phyloP scores from a whole-genome alignment of 2,113 vertebrate species.

The Formicarius rufipectus region DNA sequence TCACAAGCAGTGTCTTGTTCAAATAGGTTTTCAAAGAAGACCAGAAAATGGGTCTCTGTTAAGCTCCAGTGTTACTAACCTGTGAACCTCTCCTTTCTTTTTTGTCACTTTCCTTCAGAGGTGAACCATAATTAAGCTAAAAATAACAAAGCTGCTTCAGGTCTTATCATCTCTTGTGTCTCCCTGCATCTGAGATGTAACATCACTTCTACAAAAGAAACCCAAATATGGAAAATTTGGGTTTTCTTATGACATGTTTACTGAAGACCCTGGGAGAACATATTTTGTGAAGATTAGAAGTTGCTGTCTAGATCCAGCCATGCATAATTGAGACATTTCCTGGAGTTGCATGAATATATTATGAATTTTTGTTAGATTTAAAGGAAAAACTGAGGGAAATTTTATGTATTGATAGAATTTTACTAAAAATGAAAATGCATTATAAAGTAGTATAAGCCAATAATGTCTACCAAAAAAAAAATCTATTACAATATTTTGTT shows the following conservation, averaged over 20 bases:
- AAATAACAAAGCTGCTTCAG: background rate
- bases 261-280: background rate
- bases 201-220: background rate
- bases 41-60: background rate
- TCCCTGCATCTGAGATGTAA: background rate
- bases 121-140: background rate
- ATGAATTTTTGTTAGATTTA: background rate
- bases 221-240: background rate
- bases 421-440: background rate
- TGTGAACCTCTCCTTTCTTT: background rate
- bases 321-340: background rate
- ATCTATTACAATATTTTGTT: background rate
- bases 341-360: background rate
- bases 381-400: background rate
- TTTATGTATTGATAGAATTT: background rate
- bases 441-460: background rate
- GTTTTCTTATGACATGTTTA: background rate
- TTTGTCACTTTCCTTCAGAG: background rate
- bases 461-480: background rate
- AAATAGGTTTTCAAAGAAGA: background rate
- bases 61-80: background rate
- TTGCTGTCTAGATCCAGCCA: background rate
- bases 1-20: background rate
- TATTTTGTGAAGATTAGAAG: background rate
- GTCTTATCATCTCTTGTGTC: background rate